phyloP scores from a whole-genome alignment of 2,113 vertebrate species.

The Phylloscopus trochiloides region DNA sequence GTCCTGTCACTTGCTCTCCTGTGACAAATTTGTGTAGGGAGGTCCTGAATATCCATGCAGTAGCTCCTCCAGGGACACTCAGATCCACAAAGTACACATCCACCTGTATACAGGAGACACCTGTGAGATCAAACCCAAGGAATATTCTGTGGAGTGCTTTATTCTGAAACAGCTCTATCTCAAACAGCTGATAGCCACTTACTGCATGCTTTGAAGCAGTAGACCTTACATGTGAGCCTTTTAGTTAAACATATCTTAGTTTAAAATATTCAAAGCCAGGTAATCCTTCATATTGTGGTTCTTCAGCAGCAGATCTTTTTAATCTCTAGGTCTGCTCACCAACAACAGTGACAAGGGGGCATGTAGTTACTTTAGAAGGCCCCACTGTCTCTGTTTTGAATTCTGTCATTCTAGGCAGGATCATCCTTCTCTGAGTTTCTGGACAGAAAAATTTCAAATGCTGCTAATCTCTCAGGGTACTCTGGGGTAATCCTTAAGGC shows the following conservation, averaged over 20 bases:
- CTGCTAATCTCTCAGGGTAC: neutral
- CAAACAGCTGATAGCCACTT: neutral
- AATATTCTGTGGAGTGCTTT: neutral
- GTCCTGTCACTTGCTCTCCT: neutral
- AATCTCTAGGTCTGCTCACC: neutral
- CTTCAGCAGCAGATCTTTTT: neutral
- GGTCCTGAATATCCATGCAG: neutral
- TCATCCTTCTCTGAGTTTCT: neutral
- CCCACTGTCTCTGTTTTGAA: neutral
- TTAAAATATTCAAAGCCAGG: neutral
- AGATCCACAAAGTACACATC: neutral
- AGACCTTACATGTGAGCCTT: neutral
- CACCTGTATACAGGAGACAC: neutral
- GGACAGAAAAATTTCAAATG: neutral
- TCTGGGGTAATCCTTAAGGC: neutral
- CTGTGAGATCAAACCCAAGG: neutral
- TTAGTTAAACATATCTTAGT: neutral
- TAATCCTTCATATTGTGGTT: neutral
- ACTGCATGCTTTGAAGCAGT: neutral
- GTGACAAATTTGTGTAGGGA: neutral
- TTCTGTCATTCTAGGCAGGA: neutral
- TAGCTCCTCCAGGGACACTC: neutral
- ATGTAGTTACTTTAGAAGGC: neutral
- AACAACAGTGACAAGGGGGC: neutral
- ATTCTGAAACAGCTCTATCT: neutral